phyloP scores from a whole-genome alignment of 2,888 invertebrate species.

The Embidobia sp. region DNA sequence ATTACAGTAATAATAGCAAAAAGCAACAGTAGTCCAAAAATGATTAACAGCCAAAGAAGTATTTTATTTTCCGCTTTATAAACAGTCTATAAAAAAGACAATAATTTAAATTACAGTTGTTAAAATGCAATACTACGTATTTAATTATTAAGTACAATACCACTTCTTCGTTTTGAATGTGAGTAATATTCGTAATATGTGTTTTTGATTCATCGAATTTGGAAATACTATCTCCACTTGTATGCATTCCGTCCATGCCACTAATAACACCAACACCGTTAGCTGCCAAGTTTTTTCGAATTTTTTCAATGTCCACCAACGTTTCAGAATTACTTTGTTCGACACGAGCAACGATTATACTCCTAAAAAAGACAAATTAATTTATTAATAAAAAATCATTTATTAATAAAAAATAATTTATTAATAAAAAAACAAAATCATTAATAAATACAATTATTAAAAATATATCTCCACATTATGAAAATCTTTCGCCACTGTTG shows the following conservation, averaged over 20 bases:
- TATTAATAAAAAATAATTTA: not conserved
- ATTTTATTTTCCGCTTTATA: constrained; percentile 89
- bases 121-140: not conserved
- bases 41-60: constrained; percentile 89
- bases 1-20: constrained; percentile 87
- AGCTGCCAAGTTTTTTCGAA: constrained; percentile 75
- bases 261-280: constrained; percentile 78
- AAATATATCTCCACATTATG: too few relatives aligned
- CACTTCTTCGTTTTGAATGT: constrained; percentile 73
- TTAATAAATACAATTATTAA: too few relatives aligned
- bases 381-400: too few relatives aligned
- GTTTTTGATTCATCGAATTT: constrained; percentile 35
- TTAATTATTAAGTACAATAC: constrained; percentile 41
- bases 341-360: constrained; percentile 77
- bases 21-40: constrained; percentile 89
- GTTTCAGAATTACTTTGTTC: constrained; percentile 76
- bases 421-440: too few relatives aligned
- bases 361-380: constrained; percentile 68
- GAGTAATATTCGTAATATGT: constrained; percentile 43
- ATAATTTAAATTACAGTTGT: too few relatives aligned
- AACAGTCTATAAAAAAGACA: constrained; percentile 84
- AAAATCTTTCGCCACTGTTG: too few relatives aligned
- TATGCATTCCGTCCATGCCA: constrained; percentile 67
- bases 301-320: constrained; percentile 79
- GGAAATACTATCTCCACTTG: constrained; percentile 4